phyloP scores from a whole-genome alignment of 2,113 vertebrate species.

The Mohoua ochrocephala region DNA sequence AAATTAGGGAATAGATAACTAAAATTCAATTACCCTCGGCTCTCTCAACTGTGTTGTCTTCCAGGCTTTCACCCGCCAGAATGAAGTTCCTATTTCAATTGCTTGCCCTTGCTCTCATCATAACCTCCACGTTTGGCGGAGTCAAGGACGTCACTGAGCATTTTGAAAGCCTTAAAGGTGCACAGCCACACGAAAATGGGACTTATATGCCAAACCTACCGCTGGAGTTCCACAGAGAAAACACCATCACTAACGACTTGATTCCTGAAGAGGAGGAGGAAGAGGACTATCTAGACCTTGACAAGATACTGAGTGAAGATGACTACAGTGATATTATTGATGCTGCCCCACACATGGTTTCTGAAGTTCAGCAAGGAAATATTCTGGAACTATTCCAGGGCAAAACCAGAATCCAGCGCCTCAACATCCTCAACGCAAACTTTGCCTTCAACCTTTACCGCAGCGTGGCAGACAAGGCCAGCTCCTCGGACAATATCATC shows the following conservation, averaged over 20 bases:
- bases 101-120: slow-evolving; percentile 66
- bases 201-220: slow-evolving; percentile 68
- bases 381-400: slow-evolving; percentile 87
- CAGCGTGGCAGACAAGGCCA: slow-evolving; percentile 78
- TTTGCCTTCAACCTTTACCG: slow-evolving; percentile 92
- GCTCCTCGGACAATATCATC: slow-evolving; percentile 85
- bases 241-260: slow-evolving; percentile 90
- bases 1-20: neutral
- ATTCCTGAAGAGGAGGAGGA: slow-evolving; percentile 81
- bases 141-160: slow-evolving; percentile 75
- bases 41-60: neutral
- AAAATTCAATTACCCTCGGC: neutral
- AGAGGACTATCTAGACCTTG: slow-evolving; percentile 83
- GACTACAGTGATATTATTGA: slow-evolving; percentile 88
- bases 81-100: slow-evolving; percentile 76
- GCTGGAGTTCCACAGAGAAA: slow-evolving; percentile 85
- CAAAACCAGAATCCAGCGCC: slow-evolving; percentile 88
- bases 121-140: slow-evolving; percentile 64
- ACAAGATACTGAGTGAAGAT: slow-evolving; percentile 80
- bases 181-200: neutral
- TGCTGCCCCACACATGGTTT: slow-evolving; percentile 73
- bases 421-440: slow-evolving; percentile 86
- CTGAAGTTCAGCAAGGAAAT: slow-evolving; percentile 77
- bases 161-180: slow-evolving; percentile 52
- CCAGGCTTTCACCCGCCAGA: slow-evolving; percentile 37